phyloP scores from a whole-genome alignment of 2,888 invertebrate species.

The Lingula anatina region DNA sequence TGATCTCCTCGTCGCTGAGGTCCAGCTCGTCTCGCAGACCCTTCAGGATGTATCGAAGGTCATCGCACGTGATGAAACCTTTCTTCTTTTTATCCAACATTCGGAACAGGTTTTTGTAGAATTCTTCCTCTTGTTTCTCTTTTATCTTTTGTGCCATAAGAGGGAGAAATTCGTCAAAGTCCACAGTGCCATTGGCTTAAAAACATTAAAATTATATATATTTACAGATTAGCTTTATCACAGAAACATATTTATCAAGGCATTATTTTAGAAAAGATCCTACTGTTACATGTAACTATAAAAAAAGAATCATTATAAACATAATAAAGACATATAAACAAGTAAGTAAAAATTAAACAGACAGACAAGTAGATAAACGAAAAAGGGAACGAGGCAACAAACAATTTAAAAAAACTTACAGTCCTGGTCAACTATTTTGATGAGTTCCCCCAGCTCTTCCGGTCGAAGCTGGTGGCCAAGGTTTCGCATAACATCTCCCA shows the following conservation, averaged over 20 bases:
- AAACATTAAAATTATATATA: too few species aligned
- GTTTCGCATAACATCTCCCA: conserved; percentile 10
- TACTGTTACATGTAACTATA: too few species aligned
- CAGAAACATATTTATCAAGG: too few species aligned
- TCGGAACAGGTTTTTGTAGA: conserved; percentile 12
- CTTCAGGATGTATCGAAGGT: conserved; percentile 3
- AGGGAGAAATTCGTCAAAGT: conserved; percentile 14
- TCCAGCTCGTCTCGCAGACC: conserved; percentile 1
- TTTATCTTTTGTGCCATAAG: conserved; percentile 9
- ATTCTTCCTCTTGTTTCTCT: conserved; percentile 9
- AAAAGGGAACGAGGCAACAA: too few species aligned
- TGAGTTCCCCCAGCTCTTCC: conserved; percentile 7
- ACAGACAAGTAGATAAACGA: too few species aligned
- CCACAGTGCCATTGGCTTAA: too few species aligned
- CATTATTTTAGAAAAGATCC: too few species aligned
- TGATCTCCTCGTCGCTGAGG: conserved; percentile 10
- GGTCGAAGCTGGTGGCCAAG: conserved; percentile 8
- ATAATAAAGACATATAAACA: too few species aligned
- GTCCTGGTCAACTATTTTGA: conserved; percentile 7
- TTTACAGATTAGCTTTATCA: too few species aligned
- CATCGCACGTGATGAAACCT: conserved; percentile 9
- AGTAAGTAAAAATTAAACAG: too few species aligned
- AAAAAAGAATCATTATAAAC: too few species aligned
- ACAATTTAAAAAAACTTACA: too few species aligned
- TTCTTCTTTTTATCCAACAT: conserved; percentile 14